These are phyloP conservation scores for Lipophrys pholis DNA, from an alignment of 2,113 vertebrate genomes.

Conservation along the genomic window DNA sequence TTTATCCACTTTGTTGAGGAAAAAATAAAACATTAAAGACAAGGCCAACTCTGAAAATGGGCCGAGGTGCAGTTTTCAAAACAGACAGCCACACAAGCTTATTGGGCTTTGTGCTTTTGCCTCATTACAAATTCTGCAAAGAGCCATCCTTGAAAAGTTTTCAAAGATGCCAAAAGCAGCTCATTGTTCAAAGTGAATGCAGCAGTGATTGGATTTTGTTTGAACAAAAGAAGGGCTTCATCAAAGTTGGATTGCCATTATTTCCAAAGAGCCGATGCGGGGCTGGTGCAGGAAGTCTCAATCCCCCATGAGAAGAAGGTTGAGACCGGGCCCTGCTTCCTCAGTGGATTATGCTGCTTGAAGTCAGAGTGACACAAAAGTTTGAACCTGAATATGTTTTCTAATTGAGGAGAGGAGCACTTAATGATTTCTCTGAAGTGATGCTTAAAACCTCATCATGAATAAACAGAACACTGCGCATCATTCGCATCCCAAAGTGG, in stretches of 20 bases:
- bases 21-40: constrained; percentile 18
- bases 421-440: background rate
- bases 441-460: background rate
- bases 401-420: background rate
- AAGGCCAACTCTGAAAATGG: background rate
- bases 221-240: constrained; percentile 44
- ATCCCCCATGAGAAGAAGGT: background rate
- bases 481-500: background rate
- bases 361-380: background rate
- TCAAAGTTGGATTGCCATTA: constrained; percentile 42
- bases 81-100: no score
- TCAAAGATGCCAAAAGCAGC: constrained; percentile 33
- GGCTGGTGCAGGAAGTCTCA: background rate
- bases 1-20: constrained; percentile 19
- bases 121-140: constrained; percentile 43
- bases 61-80: background rate
- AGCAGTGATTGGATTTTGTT: constrained; percentile 53
- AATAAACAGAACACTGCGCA: background rate
- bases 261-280: background rate
- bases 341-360: constrained; percentile 10
- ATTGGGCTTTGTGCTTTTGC: constrained; percentile 11
- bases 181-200: constrained; percentile 46
- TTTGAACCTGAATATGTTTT: constrained; percentile 12
- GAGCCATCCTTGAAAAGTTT: constrained; percentile 34
- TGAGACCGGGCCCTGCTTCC: background rate